Percentiles rank a stretch among this genome's conserved stretches.
Conservation (phyloP, 2,113 vertebrate genomes). For the Nematolebias whitei region DNA sequence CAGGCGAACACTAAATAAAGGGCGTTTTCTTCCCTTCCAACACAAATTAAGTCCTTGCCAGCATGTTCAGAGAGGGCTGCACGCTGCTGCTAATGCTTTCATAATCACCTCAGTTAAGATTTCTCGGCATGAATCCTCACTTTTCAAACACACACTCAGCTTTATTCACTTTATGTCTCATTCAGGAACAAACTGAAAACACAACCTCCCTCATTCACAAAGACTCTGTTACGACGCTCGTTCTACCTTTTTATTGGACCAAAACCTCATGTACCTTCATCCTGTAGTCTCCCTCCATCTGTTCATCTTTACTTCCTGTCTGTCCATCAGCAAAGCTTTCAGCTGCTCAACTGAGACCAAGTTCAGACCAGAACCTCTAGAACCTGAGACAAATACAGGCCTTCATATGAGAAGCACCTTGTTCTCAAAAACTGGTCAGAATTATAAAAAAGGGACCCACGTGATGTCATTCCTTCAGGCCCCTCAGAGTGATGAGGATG, state of each 20-base stretch:
- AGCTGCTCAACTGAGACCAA: background rate
- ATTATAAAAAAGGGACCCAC: too few species aligned
- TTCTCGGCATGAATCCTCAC: slow-evolving; percentile 71
- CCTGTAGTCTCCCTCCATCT: background rate
- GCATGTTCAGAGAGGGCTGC: slow-evolving; percentile 65
- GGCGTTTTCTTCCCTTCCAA: background rate
- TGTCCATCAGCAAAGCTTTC: background rate
- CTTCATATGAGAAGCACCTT: background rate
- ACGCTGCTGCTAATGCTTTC: slow-evolving; percentile 72
- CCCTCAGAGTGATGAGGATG: too few species aligned
- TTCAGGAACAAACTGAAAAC: background rate
- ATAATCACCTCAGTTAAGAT: slow-evolving; percentile 78
- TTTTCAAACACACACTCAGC: slow-evolving; percentile 28
- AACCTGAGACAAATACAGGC: too few species aligned
- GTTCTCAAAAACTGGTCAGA: background rate
- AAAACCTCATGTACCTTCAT: background rate
- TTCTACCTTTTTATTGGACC: too few species aligned
- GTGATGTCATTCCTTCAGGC: too few species aligned
- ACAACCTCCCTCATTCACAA: slow-evolving; percentile 53
- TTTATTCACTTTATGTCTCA: background rate
- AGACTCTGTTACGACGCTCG: slow-evolving; percentile 13
- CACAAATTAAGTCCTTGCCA: slow-evolving; percentile 50
- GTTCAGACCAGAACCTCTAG: too few species aligned
- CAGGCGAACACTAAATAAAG: background rate
- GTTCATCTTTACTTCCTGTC: slow-evolving; percentile 5